A percentile compares a stretch with the other conserved stretches of the same genome.
phyloP scores from a whole-genome alignment of 2,888 invertebrate species.

The Arrhopalites spinosus region DNA sequence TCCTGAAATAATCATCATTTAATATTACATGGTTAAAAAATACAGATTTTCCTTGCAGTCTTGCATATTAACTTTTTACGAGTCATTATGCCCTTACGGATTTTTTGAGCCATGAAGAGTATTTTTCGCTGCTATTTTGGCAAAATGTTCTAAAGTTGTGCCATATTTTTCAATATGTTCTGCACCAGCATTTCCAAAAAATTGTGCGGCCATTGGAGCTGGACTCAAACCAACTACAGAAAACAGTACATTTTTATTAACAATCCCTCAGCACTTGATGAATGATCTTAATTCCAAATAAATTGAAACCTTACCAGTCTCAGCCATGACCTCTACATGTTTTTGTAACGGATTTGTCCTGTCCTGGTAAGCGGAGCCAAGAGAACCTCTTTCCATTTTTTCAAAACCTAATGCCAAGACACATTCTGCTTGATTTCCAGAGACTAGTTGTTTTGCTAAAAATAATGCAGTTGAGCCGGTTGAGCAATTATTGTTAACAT shows the following conservation, averaged over 20 bases:
- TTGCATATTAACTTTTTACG: background rate
- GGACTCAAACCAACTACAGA: conserved; percentile 79
- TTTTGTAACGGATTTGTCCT: conserved; percentile 88
- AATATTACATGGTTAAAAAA: background rate
- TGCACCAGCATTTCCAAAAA: conserved; percentile 93
- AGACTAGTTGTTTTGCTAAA: conserved; percentile 89
- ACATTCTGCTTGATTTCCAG: conserved; percentile 84
- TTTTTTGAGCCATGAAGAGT: conserved; percentile 96
- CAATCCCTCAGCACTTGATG: too few relatives aligned
- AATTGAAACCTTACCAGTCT: too few relatives aligned
- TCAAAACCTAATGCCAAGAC: conserved; percentile 95
- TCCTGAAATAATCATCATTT: conserved; percentile 60
- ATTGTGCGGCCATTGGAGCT: conserved; percentile 88
- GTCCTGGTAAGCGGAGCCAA: conserved; percentile 71
- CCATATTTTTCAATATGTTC: conserved; percentile 98
- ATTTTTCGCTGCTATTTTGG: conserved; percentile 97
- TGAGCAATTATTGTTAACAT: conserved; percentile 98
- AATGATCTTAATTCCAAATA: too few relatives aligned
- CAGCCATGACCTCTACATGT: conserved; percentile 83
- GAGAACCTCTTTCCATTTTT: conserved; percentile 94
- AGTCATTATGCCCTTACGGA: conserved; percentile 67
- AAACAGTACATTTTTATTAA: too few relatives aligned
- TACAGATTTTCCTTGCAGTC: background rate
- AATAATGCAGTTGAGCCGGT: conserved; percentile 92
- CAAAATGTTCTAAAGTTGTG: conserved; percentile 88